Percentiles rank a stretch among this genome's conserved stretches.
phyloP scores from a whole-genome alignment of 2,888 invertebrate genomes.

The Spilarctia lutea region DNA sequence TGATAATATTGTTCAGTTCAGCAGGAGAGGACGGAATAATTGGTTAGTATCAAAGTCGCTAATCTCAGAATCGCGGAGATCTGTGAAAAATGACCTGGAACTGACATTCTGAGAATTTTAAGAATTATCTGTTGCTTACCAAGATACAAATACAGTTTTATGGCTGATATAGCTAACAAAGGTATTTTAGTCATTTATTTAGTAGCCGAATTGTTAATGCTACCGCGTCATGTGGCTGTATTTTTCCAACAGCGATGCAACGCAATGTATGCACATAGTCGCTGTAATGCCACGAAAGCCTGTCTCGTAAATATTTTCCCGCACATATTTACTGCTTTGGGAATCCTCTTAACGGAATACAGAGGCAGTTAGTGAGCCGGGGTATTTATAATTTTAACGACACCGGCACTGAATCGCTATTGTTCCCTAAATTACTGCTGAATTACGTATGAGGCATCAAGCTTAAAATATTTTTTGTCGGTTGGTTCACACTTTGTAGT shows the following conservation, averaged over 20 bases:
- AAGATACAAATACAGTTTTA: not conserved
- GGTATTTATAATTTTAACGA: constrained; percentile 79
- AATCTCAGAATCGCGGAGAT: no score
- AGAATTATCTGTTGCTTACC: not conserved
- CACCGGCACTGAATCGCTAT: constrained; percentile 65
- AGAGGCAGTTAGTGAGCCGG: constrained; percentile 80
- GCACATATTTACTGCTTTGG: constrained; percentile 83
- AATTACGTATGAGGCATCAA: constrained; percentile 37
- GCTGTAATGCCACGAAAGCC: constrained; percentile 81
- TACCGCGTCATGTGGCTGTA: constrained; percentile 64
- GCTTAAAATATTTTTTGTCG: not conserved
- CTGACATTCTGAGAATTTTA: not conserved
- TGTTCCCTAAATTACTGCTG: constrained; percentile 64
- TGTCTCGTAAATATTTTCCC: constrained; percentile 84
- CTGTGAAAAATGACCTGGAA: no score
- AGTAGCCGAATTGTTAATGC: constrained; percentile 63
- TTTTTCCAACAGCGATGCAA: constrained; percentile 76
- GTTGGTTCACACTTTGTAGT: not conserved
- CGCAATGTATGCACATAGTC: constrained; percentile 76
- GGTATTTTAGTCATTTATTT: constrained; percentile 55
- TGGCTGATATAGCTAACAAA: not conserved
- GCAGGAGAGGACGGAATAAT: no score
- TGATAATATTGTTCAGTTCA: no score
- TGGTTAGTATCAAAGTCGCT: no score
- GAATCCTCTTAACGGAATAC: constrained; percentile 85